Conservation (phyloP, 2,113 vertebrate genomes). For the Nesoenas mayeri region DNA sequence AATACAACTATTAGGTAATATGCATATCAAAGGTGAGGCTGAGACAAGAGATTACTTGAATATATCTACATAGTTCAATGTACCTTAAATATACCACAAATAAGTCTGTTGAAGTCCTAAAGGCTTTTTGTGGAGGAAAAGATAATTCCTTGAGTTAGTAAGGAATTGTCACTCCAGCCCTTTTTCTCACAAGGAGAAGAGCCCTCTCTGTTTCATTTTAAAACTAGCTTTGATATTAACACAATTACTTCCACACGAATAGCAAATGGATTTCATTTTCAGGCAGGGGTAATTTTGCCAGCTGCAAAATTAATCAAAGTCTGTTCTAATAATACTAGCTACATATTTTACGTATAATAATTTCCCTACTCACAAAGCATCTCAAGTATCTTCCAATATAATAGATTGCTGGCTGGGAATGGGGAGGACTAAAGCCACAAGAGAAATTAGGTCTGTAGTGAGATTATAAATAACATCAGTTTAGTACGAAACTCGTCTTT, state of each 20-base stretch:
- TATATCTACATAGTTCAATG: rapidly evolving
- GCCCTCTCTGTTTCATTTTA: background rate
- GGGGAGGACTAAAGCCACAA: background rate
- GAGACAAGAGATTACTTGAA: background rate
- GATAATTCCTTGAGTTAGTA: background rate
- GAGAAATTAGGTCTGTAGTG: conserved; percentile 15
- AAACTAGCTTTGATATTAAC: conserved; percentile 34
- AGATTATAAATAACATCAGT: conserved; percentile 12
- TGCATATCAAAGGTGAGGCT: background rate
- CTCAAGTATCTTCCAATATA: background rate
- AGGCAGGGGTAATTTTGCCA: conserved; percentile 26
- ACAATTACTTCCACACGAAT: background rate
- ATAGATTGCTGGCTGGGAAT: conserved; percentile 21
- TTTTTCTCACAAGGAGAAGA: background rate
- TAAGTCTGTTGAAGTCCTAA: background rate
- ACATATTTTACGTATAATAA: conserved; percentile 19
- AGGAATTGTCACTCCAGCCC: background rate
- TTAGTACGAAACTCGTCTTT: background rate
- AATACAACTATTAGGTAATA: background rate
- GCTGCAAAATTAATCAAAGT: conserved; percentile 51
- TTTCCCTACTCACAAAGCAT: conserved; percentile 8
- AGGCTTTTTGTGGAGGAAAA: background rate
- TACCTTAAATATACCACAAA: background rate
- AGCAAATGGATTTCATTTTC: conserved; percentile 46
- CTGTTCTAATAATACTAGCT: conserved; percentile 39